phyloP scores from a whole-genome alignment of 2,113 vertebrate species.

The Mionectes macconnelli region DNA sequence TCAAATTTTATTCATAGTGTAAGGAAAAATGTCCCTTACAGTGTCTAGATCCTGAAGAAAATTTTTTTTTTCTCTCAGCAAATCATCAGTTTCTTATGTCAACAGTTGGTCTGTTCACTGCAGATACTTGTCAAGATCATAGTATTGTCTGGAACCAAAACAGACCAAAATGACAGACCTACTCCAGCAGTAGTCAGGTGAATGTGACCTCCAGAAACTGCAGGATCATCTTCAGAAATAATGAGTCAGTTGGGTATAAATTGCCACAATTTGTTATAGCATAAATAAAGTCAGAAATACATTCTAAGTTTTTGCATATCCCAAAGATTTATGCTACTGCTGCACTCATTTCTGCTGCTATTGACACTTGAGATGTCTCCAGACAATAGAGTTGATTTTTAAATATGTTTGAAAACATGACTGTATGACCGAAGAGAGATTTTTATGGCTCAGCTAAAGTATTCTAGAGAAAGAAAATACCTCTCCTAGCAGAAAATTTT shows the following conservation, averaged over 20 bases:
- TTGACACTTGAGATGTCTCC: neutral
- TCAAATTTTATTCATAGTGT: neutral
- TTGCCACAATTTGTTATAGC: neutral
- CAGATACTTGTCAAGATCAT: neutral
- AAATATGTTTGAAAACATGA: neutral
- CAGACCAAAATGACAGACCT: neutral
- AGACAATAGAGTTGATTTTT: neutral
- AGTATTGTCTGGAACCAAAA: neutral
- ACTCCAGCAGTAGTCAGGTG: neutral
- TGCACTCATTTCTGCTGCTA: neutral
- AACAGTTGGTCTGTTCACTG: rapidly evolving
- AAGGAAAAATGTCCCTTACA: neutral
- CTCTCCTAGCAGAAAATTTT: neutral
- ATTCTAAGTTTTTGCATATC: neutral
- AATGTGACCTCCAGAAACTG: neutral
- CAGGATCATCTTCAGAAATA: neutral
- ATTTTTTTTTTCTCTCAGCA: neutral
- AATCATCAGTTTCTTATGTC: neutral
- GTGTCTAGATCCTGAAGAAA: neutral
- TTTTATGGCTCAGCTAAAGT: neutral
- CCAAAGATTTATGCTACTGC: neutral
- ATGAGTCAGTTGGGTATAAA: neutral
- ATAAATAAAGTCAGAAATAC: neutral
- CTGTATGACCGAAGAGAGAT: neutral
- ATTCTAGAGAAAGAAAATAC: neutral